phyloP scores from a whole-genome alignment of 1,140 invertebrate species.

The Bicyclus anynana region DNA sequence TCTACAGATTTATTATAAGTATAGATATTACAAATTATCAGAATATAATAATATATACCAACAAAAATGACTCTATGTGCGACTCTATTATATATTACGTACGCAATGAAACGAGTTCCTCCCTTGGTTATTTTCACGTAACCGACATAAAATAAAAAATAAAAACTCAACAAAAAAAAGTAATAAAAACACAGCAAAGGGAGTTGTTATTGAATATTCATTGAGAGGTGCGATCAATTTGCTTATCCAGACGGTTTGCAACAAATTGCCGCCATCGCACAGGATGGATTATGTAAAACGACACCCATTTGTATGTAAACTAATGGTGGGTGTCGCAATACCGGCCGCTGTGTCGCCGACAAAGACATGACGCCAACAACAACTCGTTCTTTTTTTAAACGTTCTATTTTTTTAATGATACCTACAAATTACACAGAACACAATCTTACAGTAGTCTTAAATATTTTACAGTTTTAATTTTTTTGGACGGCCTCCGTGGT shows the following conservation, averaged over 20 bases:
- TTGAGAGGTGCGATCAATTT: conserved; percentile 65
- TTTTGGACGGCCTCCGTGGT: too few relatives aligned
- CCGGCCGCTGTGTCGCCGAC: conserved; percentile 22
- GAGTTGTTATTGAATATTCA: conserved; percentile 49
- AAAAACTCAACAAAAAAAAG: neutral
- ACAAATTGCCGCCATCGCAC: conserved; percentile 68
- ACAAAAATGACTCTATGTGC: too few relatives aligned
- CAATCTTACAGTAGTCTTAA: too few relatives aligned
- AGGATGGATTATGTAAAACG: conserved; percentile 74
- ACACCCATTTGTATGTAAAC: conserved; percentile 74
- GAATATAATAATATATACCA: too few relatives aligned
- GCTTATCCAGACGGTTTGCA: conserved; percentile 69
- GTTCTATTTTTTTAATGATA: neutral
- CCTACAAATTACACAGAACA: neutral
- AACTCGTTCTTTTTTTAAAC: neutral
- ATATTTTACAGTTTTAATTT: too few relatives aligned
- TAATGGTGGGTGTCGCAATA: conserved; percentile 64
- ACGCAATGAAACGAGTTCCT: too few relatives aligned
- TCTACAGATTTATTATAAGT: too few relatives aligned
- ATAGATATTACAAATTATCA: too few relatives aligned
- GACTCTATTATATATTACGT: too few relatives aligned
- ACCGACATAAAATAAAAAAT: neutral
- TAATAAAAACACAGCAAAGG: conserved; percentile 12
- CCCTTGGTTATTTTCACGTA: too few relatives aligned
- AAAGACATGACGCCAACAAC: conserved; percentile 37